Base-by-base conservation (phyloP, 2,888 invertebrate genomes). In the Perdita meconis region DNA sequence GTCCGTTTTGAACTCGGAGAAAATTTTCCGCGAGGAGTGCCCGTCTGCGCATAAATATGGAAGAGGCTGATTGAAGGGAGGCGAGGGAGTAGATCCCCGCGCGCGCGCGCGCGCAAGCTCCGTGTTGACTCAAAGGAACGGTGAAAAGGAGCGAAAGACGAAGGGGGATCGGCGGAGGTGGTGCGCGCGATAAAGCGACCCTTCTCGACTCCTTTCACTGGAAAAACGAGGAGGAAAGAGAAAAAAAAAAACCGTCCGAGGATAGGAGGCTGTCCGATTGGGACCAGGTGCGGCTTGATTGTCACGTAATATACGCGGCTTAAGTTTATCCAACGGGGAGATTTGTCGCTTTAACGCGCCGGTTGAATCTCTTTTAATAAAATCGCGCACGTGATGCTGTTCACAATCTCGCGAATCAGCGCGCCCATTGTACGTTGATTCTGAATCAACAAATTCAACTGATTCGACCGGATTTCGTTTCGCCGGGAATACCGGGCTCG, bases 11-110 rank as follows among this genome's bases (percentile, higher is more conserved):
- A 89, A 87, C 86, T 89, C 74, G 74, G 74, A 80, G 82, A 81
- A 86, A 88, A 89, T 88, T 89, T 87, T 81, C 80, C 74, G 71
- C 68, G 78, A 76, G 71, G 72, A 80, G 81, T 77, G 76, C 70
- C 83, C 64, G 76, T 53, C 80, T 68, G 79, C 78, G 80, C 85
- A 88, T 87, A 88, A 89, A 89, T 90, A 90, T 89, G 88, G 89
- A 90, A 80, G 76, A 87, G 86, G 70, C 78, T 88, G 88, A 89
- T 89, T 89, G 89, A 89, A 88, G 87, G 81, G 68, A 65, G 75
- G 73, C 66, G 44, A 80, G 80, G 72, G 67, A 75, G 65, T 64
- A 68, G 70, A 85, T 82, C 69, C 50, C 61, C 30, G 19, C 51
- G 30, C 30, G 65, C 42, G 71, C 30, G 19, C 51, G 30, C 30